Conservation (phyloP, 2,797 vertebrate species). For the Podarcis siculus region DNA sequence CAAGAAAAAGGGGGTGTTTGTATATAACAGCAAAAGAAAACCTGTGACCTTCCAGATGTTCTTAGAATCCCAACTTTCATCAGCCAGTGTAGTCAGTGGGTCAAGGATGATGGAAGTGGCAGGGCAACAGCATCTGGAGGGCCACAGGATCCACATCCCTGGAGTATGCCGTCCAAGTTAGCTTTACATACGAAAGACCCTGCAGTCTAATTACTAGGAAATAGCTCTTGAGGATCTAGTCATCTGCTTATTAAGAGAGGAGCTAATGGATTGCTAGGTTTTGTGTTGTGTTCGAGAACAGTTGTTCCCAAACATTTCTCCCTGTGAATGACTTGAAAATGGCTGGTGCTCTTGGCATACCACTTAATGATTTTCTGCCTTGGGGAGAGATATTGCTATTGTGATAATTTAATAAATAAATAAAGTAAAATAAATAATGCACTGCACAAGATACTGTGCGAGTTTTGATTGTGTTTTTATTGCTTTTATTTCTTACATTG, state of each 20-base stretch:
- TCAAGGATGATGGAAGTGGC: background rate
- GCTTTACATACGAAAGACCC: background rate
- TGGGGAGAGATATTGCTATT: too few species aligned
- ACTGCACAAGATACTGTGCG: too few species aligned
- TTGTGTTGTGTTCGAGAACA: background rate
- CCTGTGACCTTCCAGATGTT: background rate
- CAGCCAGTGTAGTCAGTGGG: background rate
- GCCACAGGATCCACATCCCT: background rate
- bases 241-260: background rate
- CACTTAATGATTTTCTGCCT: too few species aligned
- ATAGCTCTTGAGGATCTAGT: background rate
- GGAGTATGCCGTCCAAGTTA: background rate
- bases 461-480: too few species aligned
- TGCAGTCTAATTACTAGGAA: background rate
- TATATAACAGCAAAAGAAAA: background rate
- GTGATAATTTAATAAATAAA: too few species aligned
- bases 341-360: too few species aligned
- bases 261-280: background rate
- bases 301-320: background rate
- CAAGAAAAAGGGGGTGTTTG: background rate
- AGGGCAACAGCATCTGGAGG: background rate
- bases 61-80: background rate
- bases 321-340: too few species aligned
- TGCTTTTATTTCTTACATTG: too few species aligned
- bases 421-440: too few species aligned